A percentile compares a stretch with the other conserved stretches of the same genome.
phyloP scores from a whole-genome alignment of 2,888 invertebrate genomes.

The Minunthozetes semirufus region DNA sequence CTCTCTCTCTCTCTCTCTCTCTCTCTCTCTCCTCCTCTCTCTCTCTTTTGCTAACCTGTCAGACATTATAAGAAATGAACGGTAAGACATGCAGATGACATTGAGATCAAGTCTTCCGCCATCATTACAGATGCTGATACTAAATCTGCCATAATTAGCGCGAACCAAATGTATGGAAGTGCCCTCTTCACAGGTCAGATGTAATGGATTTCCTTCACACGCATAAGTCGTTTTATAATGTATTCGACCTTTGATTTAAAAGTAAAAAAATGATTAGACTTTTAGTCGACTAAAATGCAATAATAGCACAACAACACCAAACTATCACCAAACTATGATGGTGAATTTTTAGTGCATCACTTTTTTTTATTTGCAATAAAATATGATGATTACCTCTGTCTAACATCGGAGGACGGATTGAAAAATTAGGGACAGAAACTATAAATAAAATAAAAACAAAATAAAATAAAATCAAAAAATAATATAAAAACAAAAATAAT shows the following conservation, averaged over 20 bases:
- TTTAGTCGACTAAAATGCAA: background rate
- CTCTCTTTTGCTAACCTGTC: conserved; percentile 59
- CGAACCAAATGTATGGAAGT: conserved; percentile 81
- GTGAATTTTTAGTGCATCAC: no score
- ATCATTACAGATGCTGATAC: conserved; percentile 91
- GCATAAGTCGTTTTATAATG: conserved; percentile 81
- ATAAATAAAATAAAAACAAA: conserved; percentile 3
- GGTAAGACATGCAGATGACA: conserved; percentile 87
- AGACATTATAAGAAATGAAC: conserved; percentile 76
- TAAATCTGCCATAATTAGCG: conserved; percentile 87
- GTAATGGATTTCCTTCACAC: conserved; percentile 83
- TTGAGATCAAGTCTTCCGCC: conserved; percentile 95
- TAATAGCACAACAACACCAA: background rate
- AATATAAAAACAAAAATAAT: background rate
- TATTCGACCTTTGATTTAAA: conserved; percentile 31
- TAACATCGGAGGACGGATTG: conserved; percentile 34
- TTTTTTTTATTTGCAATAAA: background rate
- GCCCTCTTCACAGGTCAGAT: conserved; percentile 80
- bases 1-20: no score
- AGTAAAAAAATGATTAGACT: background rate
- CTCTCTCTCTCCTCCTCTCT: no score
- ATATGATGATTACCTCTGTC: conserved; percentile 34
- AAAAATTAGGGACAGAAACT: conserved; percentile 35
- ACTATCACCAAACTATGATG: no score
- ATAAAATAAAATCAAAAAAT: conserved; percentile 24